Evolutionary conservation across 2,113 vertebrate species (phyloP), one percentile per base, ranked within the genome.

Genomic region (Eptesicus fuscus): DNA sequence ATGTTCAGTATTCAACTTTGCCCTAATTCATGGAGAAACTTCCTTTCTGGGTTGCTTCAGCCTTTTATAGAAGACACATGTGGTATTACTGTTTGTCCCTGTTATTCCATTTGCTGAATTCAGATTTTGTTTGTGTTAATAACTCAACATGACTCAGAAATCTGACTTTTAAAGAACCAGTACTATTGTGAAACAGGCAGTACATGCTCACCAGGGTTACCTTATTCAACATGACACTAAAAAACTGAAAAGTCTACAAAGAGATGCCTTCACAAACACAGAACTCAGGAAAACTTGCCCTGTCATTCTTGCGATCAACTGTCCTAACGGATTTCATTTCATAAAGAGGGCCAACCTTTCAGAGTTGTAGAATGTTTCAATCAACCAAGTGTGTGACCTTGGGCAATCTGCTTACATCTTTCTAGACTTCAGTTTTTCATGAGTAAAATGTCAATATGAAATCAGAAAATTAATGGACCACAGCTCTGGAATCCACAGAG

Each of bases 81-180:
- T 32, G 56, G 40, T 63, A 13, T 59, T n/a, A 42, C 47, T 67
- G 14, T 84, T 83, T 53, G 61, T 70, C 37, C 32, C 53, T 78
- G 1, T 22, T 79, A 20, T 70, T 79, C 23, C n/a, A 71, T 56
- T 83, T 73, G n/a, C 63, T 47, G 70, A 65, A 8, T 74, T 96
- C 88, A 76, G 35, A 28, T 42, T 91, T 89, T 90, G 79, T 74
- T 93, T 70, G 56, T 83, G 40, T 94, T 92, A 93, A 83, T 71
- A 93, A 91, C 42, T 96, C 87, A 59, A 59, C n/a, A 67, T 84
- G 95, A 97, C 49, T 96, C 96, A 94, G 53, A 94, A 95, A 93
- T 93, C 69, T 96, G 96, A 97, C 95, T 97, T 96, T 93, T 96
- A 96, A 92, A 92, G 67, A 80, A 56, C 6, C 40, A 37, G 51